Evolutionary conservation across 1,140 invertebrate species (phyloP), one percentile per base, ranked within the genome.

Genomic region (Nixonia krombeini): DNA sequence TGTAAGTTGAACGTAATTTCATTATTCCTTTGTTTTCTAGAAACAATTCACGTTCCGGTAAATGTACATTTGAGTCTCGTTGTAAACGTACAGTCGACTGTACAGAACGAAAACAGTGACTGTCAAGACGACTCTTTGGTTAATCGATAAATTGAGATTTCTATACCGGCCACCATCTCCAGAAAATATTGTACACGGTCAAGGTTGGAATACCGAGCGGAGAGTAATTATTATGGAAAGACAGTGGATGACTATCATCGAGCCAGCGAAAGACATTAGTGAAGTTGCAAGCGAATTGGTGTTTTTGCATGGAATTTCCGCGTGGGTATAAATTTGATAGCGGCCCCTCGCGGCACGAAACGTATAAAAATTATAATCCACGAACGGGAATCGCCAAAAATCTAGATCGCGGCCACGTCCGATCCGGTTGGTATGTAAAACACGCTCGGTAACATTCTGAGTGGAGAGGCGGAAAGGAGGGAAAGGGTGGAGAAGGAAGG

Each of bases 381-480:
- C 51, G 29, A 49, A 9, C 47, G 44, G 47, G 25, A 51, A 51
- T 51, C 49, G 40, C 26, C 46, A 35, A 47, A 74, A 74, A 74
- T 74, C 58, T 57, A 69, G 70, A 74, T 74, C 63, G 57, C 65
- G n/a, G 52, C 31, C 10, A 51, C 61, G 57, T 31, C 55, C 49
- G 38, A 56, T 55, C 52, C 50, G 55, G 50, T 64, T 62, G 49
- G 63, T 71, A 75, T 75, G 65, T 72, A 73, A 73, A 75, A 75
- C 65, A 62, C 40, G 57, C 35, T 65, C 57, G 58, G 44, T 57
- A 53, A 42, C 41, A 44, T 45, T 52, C 37, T 21, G 41, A 44
- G 55, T 25, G 50, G 38, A 16, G 31, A 29, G 38, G 46, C 46
- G 35, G 37, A 45, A 62, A 68, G 59, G 57, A 59, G 53, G 42